phyloP scores from a whole-genome alignment of 37 sponge, comb jelly and placozoan genomes.

The Ephydatia muelleri region DNA sequence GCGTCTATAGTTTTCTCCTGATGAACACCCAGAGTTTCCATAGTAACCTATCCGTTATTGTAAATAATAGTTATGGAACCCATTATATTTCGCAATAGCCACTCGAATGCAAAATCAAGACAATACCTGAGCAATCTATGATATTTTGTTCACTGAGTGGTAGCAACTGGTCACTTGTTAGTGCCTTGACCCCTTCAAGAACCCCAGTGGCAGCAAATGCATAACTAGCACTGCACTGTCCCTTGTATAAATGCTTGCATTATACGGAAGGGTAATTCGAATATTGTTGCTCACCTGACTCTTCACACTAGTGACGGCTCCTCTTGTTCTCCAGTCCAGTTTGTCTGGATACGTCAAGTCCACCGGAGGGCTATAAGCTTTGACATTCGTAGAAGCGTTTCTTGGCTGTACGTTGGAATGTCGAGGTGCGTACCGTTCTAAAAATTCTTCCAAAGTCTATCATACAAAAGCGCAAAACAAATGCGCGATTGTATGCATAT shows the following conservation, averaged over 20 bases:
- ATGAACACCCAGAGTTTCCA: constrained; percentile 63
- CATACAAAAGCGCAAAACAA: no score
- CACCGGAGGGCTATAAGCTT: neutral
- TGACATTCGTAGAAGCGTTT: neutral
- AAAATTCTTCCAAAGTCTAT: constrained; percentile 39
- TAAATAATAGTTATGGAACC: no score
- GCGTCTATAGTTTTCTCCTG: constrained; percentile 48
- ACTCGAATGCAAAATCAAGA: neutral
- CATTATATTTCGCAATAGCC: no score
- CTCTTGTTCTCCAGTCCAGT: constrained; percentile 42
- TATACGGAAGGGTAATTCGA: neutral
- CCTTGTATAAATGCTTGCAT: constrained; percentile 23
- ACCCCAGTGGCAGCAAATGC: constrained; percentile 85
- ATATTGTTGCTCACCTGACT: constrained; percentile 33
- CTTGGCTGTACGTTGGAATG: neutral
- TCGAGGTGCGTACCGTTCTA: neutral
- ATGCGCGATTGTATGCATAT: no score
- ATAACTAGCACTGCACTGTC: constrained; percentile 82
- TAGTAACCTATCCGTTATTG: neutral
- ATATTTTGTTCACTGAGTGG: constrained; percentile 92
- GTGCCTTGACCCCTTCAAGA: constrained; percentile 67
- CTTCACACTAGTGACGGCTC: constrained; percentile 69
- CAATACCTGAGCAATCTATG: constrained; percentile 83
- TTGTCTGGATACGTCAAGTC: neutral
- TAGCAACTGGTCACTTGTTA: constrained; percentile 34